Conservation (phyloP, 2,113 vertebrate species). For the Chrysochloris asiatica region DNA sequence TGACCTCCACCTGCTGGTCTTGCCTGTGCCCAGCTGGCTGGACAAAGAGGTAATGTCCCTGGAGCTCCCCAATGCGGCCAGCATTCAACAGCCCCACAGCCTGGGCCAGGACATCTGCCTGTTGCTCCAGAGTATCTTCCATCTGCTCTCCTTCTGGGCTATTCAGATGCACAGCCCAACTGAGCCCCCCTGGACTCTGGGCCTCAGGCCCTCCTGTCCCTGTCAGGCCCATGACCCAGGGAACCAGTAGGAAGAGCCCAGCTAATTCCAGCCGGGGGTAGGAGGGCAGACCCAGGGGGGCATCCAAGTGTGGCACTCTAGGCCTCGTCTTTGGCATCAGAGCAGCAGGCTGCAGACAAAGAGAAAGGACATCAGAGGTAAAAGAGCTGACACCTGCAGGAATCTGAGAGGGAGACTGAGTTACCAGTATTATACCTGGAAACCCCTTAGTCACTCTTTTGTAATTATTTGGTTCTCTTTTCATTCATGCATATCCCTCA, state of each 20-base stretch:
- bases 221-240: slow-evolving; percentile 54
- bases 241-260: slow-evolving; percentile 63
- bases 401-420: background rate
- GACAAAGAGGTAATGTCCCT: slow-evolving; percentile 92
- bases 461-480: background rate
- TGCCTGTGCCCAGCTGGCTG: fast-evolving
- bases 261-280: slow-evolving; percentile 80
- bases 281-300: slow-evolving; percentile 77
- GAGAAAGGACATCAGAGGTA: background rate
- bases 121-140: slow-evolving; percentile 76
- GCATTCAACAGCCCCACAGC: slow-evolving; percentile 89
- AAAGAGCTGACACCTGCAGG: background rate
- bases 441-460: background rate
- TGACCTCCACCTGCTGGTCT: background rate
- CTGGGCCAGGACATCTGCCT: slow-evolving; percentile 88
- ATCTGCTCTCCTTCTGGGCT: slow-evolving; percentile 53
- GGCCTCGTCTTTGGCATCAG: slow-evolving; percentile 84
- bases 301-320: slow-evolving; percentile 77
- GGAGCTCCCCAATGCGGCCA: slow-evolving; percentile 94
- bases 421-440: background rate
- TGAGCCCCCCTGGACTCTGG: slow-evolving; percentile 72
- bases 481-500: background rate
- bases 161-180: slow-evolving; percentile 91
- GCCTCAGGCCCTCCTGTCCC: background rate
- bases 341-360: slow-evolving; percentile 76